A percentile compares a stretch with the other conserved stretches of the same genome.
Evolutionary conservation across 1,140 invertebrate species (phyloP).

Genomic region (Drosophila kepulauana): DNA sequence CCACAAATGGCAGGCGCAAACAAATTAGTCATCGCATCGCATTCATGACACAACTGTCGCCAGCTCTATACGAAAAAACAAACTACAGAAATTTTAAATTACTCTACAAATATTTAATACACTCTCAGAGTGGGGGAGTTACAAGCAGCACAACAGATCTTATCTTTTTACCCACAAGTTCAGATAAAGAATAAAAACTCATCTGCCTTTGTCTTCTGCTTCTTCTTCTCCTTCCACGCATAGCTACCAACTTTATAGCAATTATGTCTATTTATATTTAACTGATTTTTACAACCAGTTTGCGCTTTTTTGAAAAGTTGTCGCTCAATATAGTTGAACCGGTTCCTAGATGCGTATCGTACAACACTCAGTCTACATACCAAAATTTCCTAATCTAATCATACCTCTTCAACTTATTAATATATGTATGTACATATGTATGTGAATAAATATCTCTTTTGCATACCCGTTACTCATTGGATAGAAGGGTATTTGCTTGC

Average conservation of each 20-base stretch:
- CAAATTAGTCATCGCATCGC: slow-evolving; percentile 67
- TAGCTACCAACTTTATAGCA: not conserved
- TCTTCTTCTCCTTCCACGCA: no score
- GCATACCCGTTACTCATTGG: no score
- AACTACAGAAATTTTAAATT: slow-evolving; percentile 24
- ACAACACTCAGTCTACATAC: not conserved
- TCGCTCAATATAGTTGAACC: slow-evolving; percentile 4
- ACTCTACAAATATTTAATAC: slow-evolving; percentile 1
- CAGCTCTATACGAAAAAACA: slow-evolving; percentile 1
- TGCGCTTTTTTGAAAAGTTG: not conserved
- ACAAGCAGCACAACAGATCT: not conserved
- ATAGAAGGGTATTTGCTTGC: no score
- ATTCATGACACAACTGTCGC: slow-evolving; percentile 38
- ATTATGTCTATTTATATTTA: slow-evolving; percentile 2
- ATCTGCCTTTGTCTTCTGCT: no score
- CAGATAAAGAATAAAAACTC: no score
- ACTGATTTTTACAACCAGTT: slow-evolving; percentile 11
- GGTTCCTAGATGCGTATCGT: not conserved
- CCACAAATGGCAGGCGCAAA: slow-evolving; percentile 44
- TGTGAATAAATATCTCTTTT: no score
- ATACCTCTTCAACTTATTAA: slow-evolving; percentile 5
- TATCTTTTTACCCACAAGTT: not conserved
- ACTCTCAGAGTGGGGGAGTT: not conserved
- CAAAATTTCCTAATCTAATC: slow-evolving; percentile 18
- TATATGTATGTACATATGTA: not conserved